Conservation (phyloP, 2,888 invertebrate genomes). For the Laspeyria flexula region DNA sequence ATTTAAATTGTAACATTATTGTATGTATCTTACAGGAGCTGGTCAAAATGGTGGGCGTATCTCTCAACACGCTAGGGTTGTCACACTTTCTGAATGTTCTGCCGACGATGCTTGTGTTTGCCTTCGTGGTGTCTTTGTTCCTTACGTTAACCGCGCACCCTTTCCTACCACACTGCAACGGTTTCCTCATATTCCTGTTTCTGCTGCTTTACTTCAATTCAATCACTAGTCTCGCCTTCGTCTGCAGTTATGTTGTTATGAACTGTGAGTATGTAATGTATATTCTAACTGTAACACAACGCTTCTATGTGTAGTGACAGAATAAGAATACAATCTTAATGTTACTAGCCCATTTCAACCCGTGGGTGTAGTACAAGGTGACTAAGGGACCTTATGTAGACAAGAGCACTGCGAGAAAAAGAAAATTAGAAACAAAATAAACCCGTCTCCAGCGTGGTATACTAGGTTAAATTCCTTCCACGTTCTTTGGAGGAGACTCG, state of each 20-base stretch:
- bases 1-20: too few species aligned
- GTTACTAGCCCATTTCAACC: too few species aligned
- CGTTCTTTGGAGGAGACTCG: too few species aligned
- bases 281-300: background rate
- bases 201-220: slow-evolving; percentile 50
- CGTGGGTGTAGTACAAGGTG: too few species aligned
- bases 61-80: slow-evolving; percentile 87
- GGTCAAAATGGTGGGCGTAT: slow-evolving; percentile 92
- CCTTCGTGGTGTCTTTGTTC: slow-evolving; percentile 21
- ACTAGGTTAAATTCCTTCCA: too few species aligned
- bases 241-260: slow-evolving; percentile 24
- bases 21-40: slow-evolving; percentile 90
- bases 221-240: slow-evolving; percentile 24
- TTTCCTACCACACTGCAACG: slow-evolving; percentile 9
- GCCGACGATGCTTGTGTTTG: slow-evolving; percentile 62
- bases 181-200: slow-evolving; percentile 25
- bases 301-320: too few species aligned
- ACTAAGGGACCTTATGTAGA: too few species aligned
- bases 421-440: too few species aligned
- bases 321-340: too few species aligned
- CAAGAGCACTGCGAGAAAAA: too few species aligned
- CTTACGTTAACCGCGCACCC: slow-evolving; percentile 13
- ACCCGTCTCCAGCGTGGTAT: too few species aligned
- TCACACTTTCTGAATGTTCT: slow-evolving; percentile 89
- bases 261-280: slow-evolving; percentile 22